Evolutionary conservation across 2,113 vertebrate species (phyloP).

Genomic region (Lampris megalopsis): DNA sequence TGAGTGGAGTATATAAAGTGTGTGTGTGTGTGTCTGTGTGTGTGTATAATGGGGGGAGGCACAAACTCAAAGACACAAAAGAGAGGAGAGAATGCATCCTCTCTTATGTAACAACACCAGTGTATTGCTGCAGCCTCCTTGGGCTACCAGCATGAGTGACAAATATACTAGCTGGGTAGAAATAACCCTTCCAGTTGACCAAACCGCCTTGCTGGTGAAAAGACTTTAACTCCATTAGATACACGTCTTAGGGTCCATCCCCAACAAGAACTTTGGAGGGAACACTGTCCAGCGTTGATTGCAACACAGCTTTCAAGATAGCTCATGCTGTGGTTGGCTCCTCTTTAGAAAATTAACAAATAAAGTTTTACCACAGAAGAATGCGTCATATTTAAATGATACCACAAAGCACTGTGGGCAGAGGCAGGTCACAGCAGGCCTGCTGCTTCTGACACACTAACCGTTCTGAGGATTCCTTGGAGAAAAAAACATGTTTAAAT

Average conservation of each 20-base stretch:
- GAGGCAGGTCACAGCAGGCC: not conserved
- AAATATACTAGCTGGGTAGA: not conserved
- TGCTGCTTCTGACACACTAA: not conserved
- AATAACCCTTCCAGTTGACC: not conserved
- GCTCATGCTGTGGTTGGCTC: no score
- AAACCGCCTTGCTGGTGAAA: not conserved
- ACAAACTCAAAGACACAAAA: constrained; percentile 52
- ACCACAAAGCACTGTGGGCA: not conserved
- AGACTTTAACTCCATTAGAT: constrained; percentile 6
- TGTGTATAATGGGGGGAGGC: constrained; percentile 33
- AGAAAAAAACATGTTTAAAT: not conserved
- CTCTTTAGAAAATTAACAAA: no score
- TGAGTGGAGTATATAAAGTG: no score
- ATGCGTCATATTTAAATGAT: no score
- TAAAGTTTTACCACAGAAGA: no score
- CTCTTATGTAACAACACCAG: constrained; percentile 60
- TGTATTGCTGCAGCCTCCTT: constrained; percentile 8
- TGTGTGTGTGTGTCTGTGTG: no score
- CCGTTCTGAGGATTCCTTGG: no score
- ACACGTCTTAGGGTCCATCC: no score
- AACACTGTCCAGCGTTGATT: no score
- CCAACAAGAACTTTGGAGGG: no score
- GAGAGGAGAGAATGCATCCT: constrained; percentile 49
- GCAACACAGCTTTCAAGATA: no score
- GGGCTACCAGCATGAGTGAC: constrained; percentile 17